Conservation (phyloP, 2,888 invertebrate species). For the Allacma fusca region DNA sequence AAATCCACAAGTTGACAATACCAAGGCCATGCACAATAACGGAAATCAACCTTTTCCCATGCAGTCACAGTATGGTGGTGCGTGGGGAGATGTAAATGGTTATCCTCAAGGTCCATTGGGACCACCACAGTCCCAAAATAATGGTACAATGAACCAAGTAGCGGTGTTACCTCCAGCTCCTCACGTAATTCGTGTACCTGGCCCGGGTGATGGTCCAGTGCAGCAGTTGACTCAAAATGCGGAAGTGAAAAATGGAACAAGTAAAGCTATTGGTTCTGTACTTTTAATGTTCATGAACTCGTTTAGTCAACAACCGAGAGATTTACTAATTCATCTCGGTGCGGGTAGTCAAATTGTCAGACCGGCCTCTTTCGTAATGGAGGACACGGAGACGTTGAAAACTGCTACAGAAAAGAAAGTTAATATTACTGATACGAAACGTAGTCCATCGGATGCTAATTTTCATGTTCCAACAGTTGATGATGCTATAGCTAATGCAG, state of each 20-base stretch:
- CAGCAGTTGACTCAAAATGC: not conserved
- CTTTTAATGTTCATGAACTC: constrained; percentile 48
- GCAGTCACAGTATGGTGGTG: constrained; percentile 23
- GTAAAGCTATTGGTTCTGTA: constrained; percentile 50
- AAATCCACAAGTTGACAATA: constrained; percentile 44
- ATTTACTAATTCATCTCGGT: constrained; percentile 32
- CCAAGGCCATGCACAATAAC: constrained; percentile 5
- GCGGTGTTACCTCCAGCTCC: not conserved
- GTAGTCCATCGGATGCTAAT: not conserved
- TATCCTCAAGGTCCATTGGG: not conserved
- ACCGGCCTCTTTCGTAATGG: constrained; percentile 23
- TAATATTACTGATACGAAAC: not conserved
- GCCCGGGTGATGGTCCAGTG: not conserved
- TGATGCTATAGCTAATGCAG: not conserved
- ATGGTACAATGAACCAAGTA: not conserved
- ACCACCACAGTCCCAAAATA: not conserved
- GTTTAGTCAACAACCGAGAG: constrained; percentile 42
- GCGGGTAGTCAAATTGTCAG: constrained; percentile 30
- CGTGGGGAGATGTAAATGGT: constrained; percentile 30
- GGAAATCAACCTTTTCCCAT: not conserved
- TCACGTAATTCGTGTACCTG: not conserved
- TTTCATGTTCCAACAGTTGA: constrained; percentile 4
- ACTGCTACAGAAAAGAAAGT: not conserved
- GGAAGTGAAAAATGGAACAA: constrained; percentile 26
- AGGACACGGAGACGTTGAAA: constrained; percentile 23